A percentile compares a stretch with the other conserved stretches of the same genome.
Conservation (phyloP, 2,888 invertebrate genomes). For the Phengaris arion region DNA sequence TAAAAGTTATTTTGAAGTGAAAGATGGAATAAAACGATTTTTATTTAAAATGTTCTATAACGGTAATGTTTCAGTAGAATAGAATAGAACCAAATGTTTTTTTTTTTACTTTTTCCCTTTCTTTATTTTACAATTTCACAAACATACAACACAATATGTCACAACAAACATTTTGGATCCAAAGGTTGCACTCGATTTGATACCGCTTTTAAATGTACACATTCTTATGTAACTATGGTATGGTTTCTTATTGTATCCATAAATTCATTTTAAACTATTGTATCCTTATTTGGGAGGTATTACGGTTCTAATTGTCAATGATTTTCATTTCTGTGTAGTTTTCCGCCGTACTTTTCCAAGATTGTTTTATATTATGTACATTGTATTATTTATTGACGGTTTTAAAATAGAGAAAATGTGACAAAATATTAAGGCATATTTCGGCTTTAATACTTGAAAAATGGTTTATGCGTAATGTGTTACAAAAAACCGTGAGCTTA, state of each 20-base stretch:
- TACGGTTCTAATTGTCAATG: slow-evolving; percentile 37
- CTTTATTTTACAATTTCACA: background rate
- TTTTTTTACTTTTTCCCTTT: slow-evolving; percentile 15
- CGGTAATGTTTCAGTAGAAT: too few relatives aligned
- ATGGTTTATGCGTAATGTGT: too few relatives aligned
- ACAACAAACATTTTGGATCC: background rate
- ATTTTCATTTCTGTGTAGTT: slow-evolving; percentile 3
- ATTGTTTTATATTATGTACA: background rate
- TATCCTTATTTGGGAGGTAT: slow-evolving; percentile 39
- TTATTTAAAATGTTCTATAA: too few relatives aligned
- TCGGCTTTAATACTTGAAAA: background rate
- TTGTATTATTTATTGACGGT: slow-evolving; percentile 30
- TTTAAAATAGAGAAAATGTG: slow-evolving; percentile 30
- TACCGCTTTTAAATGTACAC: slow-evolving; percentile 20
- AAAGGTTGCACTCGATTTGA: background rate
- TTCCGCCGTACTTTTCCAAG: background rate
- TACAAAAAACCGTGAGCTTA: background rate
- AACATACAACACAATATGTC: background rate
- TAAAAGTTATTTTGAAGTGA: too few relatives aligned
- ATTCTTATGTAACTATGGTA: slow-evolving; percentile 24
- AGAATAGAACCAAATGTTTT: too few relatives aligned
- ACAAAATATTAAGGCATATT: slow-evolving; percentile 24
- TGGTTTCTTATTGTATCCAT: slow-evolving; percentile 16
- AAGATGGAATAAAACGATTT: too few relatives aligned
- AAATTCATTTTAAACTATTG: slow-evolving; percentile 14